These are phyloP conservation scores for Henricia sp. DNA, from an alignment of 53 echinoderm and acorn worm genomes.

Conservation along the genomic window DNA sequence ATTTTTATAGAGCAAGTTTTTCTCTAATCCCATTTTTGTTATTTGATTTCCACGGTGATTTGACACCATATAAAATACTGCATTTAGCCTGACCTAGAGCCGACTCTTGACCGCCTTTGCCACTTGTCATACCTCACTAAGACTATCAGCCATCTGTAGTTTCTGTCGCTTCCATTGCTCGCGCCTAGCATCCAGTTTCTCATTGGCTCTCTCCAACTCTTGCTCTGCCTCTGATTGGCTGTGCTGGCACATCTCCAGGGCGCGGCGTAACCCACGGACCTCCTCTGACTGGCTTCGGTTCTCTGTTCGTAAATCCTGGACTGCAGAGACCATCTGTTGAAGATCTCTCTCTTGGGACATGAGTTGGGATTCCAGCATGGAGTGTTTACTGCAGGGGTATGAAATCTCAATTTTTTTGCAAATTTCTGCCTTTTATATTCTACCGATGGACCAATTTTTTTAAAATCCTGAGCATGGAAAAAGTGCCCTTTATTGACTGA, in stretches of 20 bases:
- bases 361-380: constrained; percentile 25
- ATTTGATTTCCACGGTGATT: no score
- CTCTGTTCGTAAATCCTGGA: constrained; percentile 13
- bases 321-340: constrained; percentile 30
- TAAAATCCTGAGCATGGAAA: no score
- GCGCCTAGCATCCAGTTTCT: constrained; percentile 13
- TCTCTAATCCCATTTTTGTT: no score
- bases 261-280: constrained; percentile 11
- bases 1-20: no score
- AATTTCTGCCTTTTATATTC: no score
- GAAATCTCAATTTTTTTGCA: no score
- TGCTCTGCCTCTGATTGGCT: constrained; percentile 24
- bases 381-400: constrained; percentile 42
- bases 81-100: no score
- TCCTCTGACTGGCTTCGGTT: constrained; percentile 26
- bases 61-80: no score
- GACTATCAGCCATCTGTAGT: constrained; percentile 9
- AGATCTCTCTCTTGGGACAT: constrained; percentile 14
- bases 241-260: constrained; percentile 17
- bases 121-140: constrained; percentile 24
- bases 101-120: no score
- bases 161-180: constrained; percentile 31
- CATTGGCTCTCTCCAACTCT: constrained; percentile 13
- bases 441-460: no score
- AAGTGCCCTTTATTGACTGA: no score